A percentile compares a stretch with the other conserved stretches of the same genome.
Conservation (phyloP, 1,140 invertebrate species). For the Zaprionus davidi region DNA sequence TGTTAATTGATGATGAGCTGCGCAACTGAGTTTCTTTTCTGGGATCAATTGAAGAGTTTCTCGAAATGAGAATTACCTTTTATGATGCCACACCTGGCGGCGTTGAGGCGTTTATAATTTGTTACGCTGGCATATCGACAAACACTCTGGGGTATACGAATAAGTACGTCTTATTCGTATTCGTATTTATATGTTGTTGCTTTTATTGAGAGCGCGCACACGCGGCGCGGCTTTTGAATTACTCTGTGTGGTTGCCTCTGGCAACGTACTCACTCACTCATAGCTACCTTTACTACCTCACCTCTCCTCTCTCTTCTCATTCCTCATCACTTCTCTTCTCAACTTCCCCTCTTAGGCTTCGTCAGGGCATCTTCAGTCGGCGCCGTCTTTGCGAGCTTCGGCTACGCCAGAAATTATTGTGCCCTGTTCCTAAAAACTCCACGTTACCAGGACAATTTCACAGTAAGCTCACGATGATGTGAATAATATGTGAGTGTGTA, state of each 20-base stretch:
- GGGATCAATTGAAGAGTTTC: neutral
- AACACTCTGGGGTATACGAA: slow-evolving; percentile 29
- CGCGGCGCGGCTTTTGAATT: slow-evolving; percentile 45
- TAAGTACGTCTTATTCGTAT: slow-evolving; percentile 33
- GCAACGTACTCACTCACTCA: slow-evolving; percentile 23
- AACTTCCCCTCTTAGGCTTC: slow-evolving; percentile 3
- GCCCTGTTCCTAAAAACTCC: slow-evolving; percentile 48
- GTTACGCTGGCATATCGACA: slow-evolving; percentile 21
- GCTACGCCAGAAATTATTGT: slow-evolving; percentile 43
- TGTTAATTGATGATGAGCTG: neutral
- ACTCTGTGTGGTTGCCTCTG: slow-evolving; percentile 33
- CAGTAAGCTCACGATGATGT: slow-evolving; percentile 27
- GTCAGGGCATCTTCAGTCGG: slow-evolving; percentile 13
- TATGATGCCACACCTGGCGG: neutral
- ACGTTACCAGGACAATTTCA: slow-evolving; percentile 58
- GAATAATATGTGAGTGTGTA: slow-evolving; percentile 11
- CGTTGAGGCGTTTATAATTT: slow-evolving; percentile 3
- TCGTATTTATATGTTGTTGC: too few species aligned
- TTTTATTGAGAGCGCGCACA: slow-evolving; percentile 36
- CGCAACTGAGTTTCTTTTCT: neutral
- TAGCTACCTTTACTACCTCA: neutral
- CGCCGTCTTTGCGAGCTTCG: slow-evolving; percentile 33
- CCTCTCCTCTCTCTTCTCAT: neutral
- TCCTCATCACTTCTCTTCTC: neutral
- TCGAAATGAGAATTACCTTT: slow-evolving; percentile 3